A percentile compares a stretch with the other conserved stretches of the same genome.
Evolutionary conservation across 2,888 invertebrate species (phyloP).

Genomic region (Pseudolycoriella hygida): DNA sequence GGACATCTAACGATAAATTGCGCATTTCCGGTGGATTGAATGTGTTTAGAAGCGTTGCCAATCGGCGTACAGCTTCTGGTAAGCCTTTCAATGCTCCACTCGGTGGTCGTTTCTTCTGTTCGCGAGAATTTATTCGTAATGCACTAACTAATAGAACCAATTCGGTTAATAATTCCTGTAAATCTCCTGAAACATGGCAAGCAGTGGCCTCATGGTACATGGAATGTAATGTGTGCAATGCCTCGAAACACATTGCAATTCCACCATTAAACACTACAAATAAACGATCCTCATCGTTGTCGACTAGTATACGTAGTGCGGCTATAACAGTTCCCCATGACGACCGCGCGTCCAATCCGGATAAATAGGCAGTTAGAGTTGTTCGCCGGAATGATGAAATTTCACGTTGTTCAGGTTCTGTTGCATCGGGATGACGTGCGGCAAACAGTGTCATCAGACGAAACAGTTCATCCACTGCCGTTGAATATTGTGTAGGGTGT

Average conservation of each 20-base stretch:
- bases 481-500: slow-evolving; percentile 84
- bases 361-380: slow-evolving; percentile 75
- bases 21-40: slow-evolving; percentile 76
- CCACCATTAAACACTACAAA: slow-evolving; percentile 85
- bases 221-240: slow-evolving; percentile 75
- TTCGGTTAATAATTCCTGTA: slow-evolving; percentile 67
- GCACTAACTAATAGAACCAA: slow-evolving; percentile 55
- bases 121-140: slow-evolving; percentile 35
- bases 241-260: slow-evolving; percentile 48
- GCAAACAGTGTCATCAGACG: slow-evolving; percentile 81
- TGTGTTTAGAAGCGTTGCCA: slow-evolving; percentile 74
- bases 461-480: slow-evolving; percentile 72
- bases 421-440: slow-evolving; percentile 60
- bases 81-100: slow-evolving; percentile 53
- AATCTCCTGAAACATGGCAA: slow-evolving; percentile 66
- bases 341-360: slow-evolving; percentile 74
- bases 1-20: slow-evolving; percentile 53
- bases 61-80: slow-evolving; percentile 69
- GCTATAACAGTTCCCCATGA: slow-evolving; percentile 90
- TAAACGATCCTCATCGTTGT: slow-evolving; percentile 74
- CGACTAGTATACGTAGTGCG: slow-evolving; percentile 73
- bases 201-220: slow-evolving; percentile 91
- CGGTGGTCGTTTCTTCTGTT: slow-evolving; percentile 23
- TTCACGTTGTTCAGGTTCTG: slow-evolving; percentile 59
- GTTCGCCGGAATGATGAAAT: slow-evolving; percentile 71